Percentiles rank a stretch among this genome's conserved stretches.
These are phyloP conservation scores for Schrankia costaestrigalis DNA, from an alignment of 2,888 invertebrate genomes.

Conservation along the genomic window DNA sequence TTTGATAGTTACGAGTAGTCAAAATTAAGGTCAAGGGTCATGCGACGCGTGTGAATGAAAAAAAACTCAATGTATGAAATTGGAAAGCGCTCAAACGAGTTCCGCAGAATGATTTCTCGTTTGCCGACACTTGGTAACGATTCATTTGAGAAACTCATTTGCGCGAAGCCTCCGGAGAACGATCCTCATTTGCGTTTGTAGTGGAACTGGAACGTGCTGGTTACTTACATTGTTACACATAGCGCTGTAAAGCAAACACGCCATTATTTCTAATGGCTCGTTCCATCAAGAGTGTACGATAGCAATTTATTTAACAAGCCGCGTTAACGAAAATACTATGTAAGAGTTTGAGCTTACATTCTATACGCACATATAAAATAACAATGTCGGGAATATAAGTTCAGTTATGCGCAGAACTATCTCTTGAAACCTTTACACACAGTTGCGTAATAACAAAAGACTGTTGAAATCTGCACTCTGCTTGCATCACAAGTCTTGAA, in stretches of 20 bases:
- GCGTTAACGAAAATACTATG: slow-evolving; percentile 7
- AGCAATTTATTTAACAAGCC: slow-evolving; percentile 10
- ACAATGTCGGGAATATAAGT: slow-evolving; percentile 24
- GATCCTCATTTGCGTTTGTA: slow-evolving; percentile 68
- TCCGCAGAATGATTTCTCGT: slow-evolving; percentile 59
- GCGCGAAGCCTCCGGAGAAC: slow-evolving; percentile 58
- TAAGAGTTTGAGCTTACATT: slow-evolving; percentile 6
- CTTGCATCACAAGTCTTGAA: slow-evolving; percentile 52
- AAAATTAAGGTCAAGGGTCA: slow-evolving; percentile 18
- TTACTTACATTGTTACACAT: slow-evolving; percentile 38
- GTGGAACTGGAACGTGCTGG: slow-evolving; percentile 40
- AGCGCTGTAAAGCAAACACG: slow-evolving; percentile 34
- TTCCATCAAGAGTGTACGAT: slow-evolving; percentile 16
- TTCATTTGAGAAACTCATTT: slow-evolving; percentile 75
- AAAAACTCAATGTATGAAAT: slow-evolving; percentile 50
- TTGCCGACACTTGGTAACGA: slow-evolving; percentile 66
- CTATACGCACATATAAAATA: slow-evolving; percentile 17
- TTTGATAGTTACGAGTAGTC: slow-evolving; percentile 8
- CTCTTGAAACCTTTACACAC: slow-evolving; percentile 26
- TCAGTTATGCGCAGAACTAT: slow-evolving; percentile 17
- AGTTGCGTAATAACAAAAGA: slow-evolving; percentile 57
- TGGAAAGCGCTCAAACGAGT: slow-evolving; percentile 52
- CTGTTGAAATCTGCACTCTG: slow-evolving; percentile 63
- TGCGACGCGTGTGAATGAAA: slow-evolving; percentile 26
- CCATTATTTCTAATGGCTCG: slow-evolving; percentile 37